These are phyloP conservation scores for Trichonephila clavipes DNA, from an alignment of 1,140 invertebrate species.

Conservation along the genomic window DNA sequence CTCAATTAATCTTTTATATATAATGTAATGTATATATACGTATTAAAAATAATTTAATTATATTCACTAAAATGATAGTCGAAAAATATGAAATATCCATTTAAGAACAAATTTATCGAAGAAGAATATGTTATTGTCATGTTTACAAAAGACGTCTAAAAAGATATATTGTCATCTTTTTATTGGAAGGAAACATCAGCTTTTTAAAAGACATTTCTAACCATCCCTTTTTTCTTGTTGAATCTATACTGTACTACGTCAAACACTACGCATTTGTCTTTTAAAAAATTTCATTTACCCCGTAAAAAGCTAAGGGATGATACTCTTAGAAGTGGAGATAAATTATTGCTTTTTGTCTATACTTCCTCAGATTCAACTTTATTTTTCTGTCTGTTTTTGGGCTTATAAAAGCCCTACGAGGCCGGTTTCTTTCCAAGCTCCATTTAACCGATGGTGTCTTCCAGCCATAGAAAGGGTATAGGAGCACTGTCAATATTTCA, in stretches of 20 bases:
- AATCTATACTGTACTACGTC: background rate
- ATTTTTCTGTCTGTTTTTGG: constrained; percentile 20
- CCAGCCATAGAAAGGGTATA: background rate
- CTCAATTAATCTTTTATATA: too few species aligned
- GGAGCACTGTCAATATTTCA: constrained; percentile 51
- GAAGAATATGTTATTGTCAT: too few species aligned
- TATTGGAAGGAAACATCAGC: background rate
- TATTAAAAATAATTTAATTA: too few species aligned
- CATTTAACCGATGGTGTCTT: constrained; percentile 53
- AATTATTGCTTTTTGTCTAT: constrained; percentile 7
- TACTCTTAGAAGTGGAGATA: background rate
- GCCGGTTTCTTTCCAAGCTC: background rate
- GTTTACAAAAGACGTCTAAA: too few species aligned
- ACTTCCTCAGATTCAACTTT: background rate
- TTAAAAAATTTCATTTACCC: background rate
- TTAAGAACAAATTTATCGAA: too few species aligned
- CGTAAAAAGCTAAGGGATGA: background rate
- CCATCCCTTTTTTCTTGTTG: background rate
- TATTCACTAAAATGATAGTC: too few species aligned
- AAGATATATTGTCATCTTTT: background rate
- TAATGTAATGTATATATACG: too few species aligned
- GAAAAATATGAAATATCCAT: too few species aligned
- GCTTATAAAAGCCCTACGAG: background rate
- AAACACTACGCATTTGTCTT: background rate
- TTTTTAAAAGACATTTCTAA: background rate